Base-by-base conservation (phyloP, 2,888 invertebrate genomes). In the Drosophila siamana region DNA sequence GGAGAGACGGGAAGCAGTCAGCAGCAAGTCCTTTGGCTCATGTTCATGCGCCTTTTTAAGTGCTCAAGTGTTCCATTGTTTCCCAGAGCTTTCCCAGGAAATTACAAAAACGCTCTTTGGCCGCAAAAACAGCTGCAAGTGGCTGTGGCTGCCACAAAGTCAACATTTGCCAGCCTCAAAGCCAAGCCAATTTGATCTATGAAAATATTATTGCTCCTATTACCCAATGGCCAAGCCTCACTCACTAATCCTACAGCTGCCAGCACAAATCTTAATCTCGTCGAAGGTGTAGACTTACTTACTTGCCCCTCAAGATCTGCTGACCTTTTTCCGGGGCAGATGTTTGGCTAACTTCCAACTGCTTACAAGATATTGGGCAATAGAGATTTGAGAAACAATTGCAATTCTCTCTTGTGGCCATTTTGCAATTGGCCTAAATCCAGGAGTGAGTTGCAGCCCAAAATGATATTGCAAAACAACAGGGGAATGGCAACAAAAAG, bases 31-130 rank as follows among this genome's bases (percentile, higher is more conserved):
- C 60, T 30, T 51, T 50, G 72, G 48, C 44, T 70, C 78, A 71
- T 78, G 54, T 80, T 85, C 73, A 85, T 85, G 83, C 81, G 86
- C 86, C 87, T 86, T 87, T 79, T 89, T 89, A 89, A 90, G 84
- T 81, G 84, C 78, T 90, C 86, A 80, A 89, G 89, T 89, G 82
- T 75, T 74, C 77, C 74, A 57, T 24, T 61, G 55, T 43, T 44
- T 55, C 51, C 60, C 40, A 72, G 74, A 85, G 85, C 88, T 88
- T 86, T 88, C 85, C 86, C 86, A 86, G 86, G 86, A 86, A 83
- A 83, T 80, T 78, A 72, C 40, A 71, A 54, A 71, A 54, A 28
- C 30, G 4, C 28, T 19, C 15, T 22, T 30, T 56, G 57, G 55
- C 67, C 61, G 44, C 62, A 60, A 60, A 65, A 65, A 62, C 84